Base-by-base conservation (phyloP, 2,113 vertebrate genomes). In the Neofelis nebulosa region DNA sequence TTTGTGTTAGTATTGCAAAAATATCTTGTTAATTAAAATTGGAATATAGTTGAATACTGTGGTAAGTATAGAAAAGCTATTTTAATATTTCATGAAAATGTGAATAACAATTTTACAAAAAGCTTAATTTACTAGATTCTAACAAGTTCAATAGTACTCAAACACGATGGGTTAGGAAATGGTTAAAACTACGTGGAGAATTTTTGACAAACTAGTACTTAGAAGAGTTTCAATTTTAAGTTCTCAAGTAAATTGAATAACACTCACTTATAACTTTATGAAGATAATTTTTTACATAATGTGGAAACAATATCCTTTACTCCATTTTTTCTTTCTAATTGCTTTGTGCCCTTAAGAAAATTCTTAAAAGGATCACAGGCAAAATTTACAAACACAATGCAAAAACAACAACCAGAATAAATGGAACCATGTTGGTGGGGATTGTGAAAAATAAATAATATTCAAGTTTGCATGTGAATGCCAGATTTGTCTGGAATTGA, bases 401-500 rank as follows among this genome's bases (percentile, higher is more conserved):
- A 76, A 48, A 31, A 83, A 2, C 31, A 96, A 55, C 84, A 74
- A 79, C 25, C 71, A 82, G 74, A 15, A 52, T 76, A 69, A 85
- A n/a, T 80, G 4, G 73, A 97, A 96, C 48, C 76, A 82, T 94
- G 57, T 84, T 86, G 94, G 48, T 92, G 66, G 18, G 21, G 29
- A 95, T 52, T 96, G 48, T 48, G 81, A 92, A 82, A 92, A 12
- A 50, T 55, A 94, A 94, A 21, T 36, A 27, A 71, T 50, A 16
- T 82, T 89, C 61, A 78, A 87, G 7, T 71, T 93, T 96, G 83
- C 33, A 95, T 93, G 68, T 41, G 55, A 81, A 82, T 93, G 81
- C 66, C 92, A 88, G 50, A 85, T 88, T 97, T 97, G 48, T 90
- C 93, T 85, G 65, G 74, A 57, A 95, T 94, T 97, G 52, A 97